Percentiles rank a stretch among this genome's conserved stretches.
These are phyloP conservation scores for Phytoseiulus persimilis DNA, from an alignment of 2,888 invertebrate species.

Conservation along the genomic window DNA sequence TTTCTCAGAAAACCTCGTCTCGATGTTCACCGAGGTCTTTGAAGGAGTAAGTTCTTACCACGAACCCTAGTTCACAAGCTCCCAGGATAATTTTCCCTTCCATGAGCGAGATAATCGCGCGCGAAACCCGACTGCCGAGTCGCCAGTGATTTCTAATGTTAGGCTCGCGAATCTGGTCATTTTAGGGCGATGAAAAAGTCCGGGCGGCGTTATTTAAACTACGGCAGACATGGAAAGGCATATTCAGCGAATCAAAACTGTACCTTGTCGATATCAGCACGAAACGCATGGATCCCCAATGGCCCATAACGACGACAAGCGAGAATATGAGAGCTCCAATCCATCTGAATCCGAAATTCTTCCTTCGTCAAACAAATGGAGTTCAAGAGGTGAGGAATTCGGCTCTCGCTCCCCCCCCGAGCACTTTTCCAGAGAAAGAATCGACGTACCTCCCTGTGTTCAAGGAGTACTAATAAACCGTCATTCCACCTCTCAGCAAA, in stretches of 20 bases:
- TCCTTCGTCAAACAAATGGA: slow-evolving; percentile 51
- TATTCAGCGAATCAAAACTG: slow-evolving; percentile 76
- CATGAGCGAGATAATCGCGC: too few species aligned
- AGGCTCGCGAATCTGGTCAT: too few species aligned
- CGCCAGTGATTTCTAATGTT: too few species aligned
- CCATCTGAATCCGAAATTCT: slow-evolving; percentile 91
- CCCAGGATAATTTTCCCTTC: too few species aligned
- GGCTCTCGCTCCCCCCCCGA: too few species aligned
- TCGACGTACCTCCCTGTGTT: background rate
- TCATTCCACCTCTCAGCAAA: background rate
- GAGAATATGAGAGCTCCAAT: slow-evolving; percentile 55
- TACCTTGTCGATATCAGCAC: slow-evolving; percentile 78
- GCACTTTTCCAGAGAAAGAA: background rate
- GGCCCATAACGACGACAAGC: slow-evolving; percentile 63
- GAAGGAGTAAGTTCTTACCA: slow-evolving; percentile 57
- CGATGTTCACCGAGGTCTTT: slow-evolving; percentile 85
- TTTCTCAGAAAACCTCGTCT: slow-evolving; percentile 85
- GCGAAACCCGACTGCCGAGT: too few species aligned
- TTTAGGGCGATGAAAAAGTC: slow-evolving; percentile 80
- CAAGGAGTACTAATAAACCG: background rate
- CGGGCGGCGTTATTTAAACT: slow-evolving; percentile 85
- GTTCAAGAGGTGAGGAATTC: background rate
- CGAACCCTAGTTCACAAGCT: too few species aligned
- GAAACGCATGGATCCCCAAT: slow-evolving; percentile 78
- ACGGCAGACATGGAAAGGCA: slow-evolving; percentile 88